Percentiles rank a stretch among this genome's conserved stretches.
phyloP scores from a whole-genome alignment of 2,113 vertebrate species.

The Morone saxatilis region DNA sequence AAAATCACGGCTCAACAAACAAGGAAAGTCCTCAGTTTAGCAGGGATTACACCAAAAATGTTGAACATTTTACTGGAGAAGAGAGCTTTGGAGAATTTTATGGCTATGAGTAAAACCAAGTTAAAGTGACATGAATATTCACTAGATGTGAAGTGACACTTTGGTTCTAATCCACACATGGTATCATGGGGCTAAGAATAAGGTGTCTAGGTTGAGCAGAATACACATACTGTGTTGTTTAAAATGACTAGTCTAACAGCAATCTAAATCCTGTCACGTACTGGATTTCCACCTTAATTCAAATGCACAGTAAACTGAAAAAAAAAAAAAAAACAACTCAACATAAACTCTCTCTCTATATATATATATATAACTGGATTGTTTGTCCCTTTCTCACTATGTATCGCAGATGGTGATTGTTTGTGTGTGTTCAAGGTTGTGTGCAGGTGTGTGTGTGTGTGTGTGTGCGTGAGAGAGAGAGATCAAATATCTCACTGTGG shows the following conservation, averaged over 20 bases:
- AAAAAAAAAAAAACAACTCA: background rate
- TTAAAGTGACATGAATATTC: too few species aligned
- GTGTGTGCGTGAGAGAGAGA: background rate
- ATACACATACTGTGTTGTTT: background rate
- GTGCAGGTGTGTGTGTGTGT: background rate
- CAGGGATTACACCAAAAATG: too few species aligned
- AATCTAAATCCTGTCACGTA: background rate
- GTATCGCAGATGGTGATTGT: conserved; percentile 16
- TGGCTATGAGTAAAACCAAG: too few species aligned
- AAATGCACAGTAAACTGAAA: background rate
- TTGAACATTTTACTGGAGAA: too few species aligned
- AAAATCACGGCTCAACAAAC: too few species aligned
- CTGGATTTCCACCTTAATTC: conserved; percentile 10
- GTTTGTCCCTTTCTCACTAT: conserved; percentile 11
- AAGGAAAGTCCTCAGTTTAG: too few species aligned
- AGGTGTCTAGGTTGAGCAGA: background rate
- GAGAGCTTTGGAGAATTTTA: too few species aligned
- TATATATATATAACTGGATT: background rate
- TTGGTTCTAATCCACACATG: background rate
- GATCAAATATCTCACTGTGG: conserved; percentile 34
- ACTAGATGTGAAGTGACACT: too few species aligned
- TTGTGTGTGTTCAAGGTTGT: conserved; percentile 29
- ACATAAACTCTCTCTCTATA: background rate
- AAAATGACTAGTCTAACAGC: background rate
- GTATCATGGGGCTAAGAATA: background rate